Evolutionary conservation across 2,113 vertebrate genomes (phyloP), one percentile per base, ranked within the genome.

Genomic region (Sigmodon hispidus): DNA sequence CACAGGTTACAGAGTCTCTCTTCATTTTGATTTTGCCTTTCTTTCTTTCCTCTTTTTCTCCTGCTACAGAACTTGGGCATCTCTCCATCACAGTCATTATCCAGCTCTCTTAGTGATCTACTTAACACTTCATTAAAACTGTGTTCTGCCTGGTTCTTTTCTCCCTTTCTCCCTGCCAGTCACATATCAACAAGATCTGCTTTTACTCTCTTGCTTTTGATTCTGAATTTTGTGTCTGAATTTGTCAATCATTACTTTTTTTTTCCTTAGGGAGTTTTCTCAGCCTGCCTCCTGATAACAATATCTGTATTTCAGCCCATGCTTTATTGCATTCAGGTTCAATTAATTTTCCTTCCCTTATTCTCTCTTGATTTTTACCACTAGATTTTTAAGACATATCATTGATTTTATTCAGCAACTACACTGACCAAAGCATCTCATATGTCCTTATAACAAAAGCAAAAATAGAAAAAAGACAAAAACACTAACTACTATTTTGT

Each of bases 101-200:
- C 77, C 31, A 36, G 90, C 85, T 92, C 76, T 95, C 94, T 83
- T 89, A 72, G 94, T 93, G 88, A 97, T 94, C 88, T 93, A 63
- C 88, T 97, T 97, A 97, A 96, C 94, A 96, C 85, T 88, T 96
- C 90, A 93, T 97, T 96, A 97, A 92, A 96, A 97, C 19, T 48
- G 24, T 67, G 17, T 92, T 76, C 80, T 17, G 36, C 87, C 50
- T 9, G 43, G 10, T 36, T 36, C 29, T 13, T 88, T 76, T 45
- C 91, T 67, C 52, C 65, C 55, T 94, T 91, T 94, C 94, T 96
- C 55, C 9, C 86, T n/a, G 16, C 75, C 79, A 40, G 24, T 87
- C 89, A 69, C 89, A 48, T 86, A 87, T 93, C 95, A 95, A 12
- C 75, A 77, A 50, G 75, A 76, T 75, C 45, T 34, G 36, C 57